Base-by-base conservation (phyloP, 1,140 invertebrate genomes). In the Plectrocnemia conspersa region DNA sequence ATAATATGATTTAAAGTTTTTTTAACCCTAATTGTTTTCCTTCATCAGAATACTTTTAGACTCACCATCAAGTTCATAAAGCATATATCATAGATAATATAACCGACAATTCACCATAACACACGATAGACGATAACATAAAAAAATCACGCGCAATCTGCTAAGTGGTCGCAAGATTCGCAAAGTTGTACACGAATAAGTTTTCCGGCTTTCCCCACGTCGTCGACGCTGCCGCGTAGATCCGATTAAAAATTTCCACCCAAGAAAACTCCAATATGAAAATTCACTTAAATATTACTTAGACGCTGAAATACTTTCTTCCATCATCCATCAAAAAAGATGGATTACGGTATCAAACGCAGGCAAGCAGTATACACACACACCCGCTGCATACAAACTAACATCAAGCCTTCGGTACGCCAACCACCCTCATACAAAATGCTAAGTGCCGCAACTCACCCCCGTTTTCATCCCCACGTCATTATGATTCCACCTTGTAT, bases 261-360 rank as follows among this genome's bases (percentile, higher is more conserved):
- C 19, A 15, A 44, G 18, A 54, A 59, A 61, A 41, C 46, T 52
- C 55, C 47, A 45, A 58, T 58, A 58, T 61, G 59, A 61, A 61
- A 61, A 61, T 61, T 61, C 59, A 61, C 59, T 61, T 61, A 61
- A 55, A 58, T 52, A 61, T 61, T 61, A 58, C 54, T 56, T 56
- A 57, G 55, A 57, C 46, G 59, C 55, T 48, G 52, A 46, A 57
- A 58, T 61, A 57, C 52, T 61, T 61, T 61, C 55, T 55, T 58
- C 40, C 55, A 46, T 52, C 59, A 61, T 61, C 55, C 59, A 61
- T 61, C 59, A 61, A 61, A 61, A 56, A 61, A 61, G 59, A 61
- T 58, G 59, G 59, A 61, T 61, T 61, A 61, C 54, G 50, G 50
- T 52, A 56, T 57, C 58, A 60, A 56, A 52, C 58, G 58, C 58